A percentile compares a stretch with the other conserved stretches of the same genome.
Evolutionary conservation across 2,113 vertebrate species (phyloP).

Genomic region (Seriola dumerili): DNA sequence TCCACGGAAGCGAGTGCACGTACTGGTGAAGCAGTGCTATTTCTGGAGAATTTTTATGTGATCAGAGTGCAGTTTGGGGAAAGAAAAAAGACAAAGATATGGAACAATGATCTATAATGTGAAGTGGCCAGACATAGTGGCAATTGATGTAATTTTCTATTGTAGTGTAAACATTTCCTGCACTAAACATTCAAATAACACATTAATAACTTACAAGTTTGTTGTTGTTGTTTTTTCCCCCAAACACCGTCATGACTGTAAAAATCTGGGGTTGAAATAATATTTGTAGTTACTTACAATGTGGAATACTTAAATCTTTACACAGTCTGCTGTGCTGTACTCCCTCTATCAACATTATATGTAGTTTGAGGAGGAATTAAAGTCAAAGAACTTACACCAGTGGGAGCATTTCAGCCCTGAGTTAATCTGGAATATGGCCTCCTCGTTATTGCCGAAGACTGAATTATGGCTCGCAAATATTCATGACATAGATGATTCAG

Average conservation of each 20-base stretch:
- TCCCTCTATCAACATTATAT: neutral
- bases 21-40: slow-evolving; percentile 26
- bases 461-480: slow-evolving; percentile 25
- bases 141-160: neutral
- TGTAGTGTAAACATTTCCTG: neutral
- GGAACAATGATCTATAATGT: neutral
- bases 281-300: slow-evolving; percentile 3
- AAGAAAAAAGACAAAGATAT: slow-evolving; percentile 2
- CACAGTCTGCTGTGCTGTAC: neutral
- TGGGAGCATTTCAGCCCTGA: slow-evolving; percentile 20
- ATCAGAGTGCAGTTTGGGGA: slow-evolving; percentile 12
- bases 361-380: slow-evolving; percentile 5
- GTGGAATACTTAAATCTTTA: neutral
- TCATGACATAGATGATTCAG: slow-evolving; percentile 30
- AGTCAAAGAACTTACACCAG: slow-evolving; percentile 15
- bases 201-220: neutral
- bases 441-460: slow-evolving; percentile 12
- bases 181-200: neutral
- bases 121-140: neutral
- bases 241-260: neutral
- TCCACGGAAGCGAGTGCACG: slow-evolving; percentile 49
- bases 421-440: slow-evolving; percentile 22
- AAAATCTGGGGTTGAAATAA: neutral
- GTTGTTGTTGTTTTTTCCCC: neutral
- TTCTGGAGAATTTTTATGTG: slow-evolving; percentile 43